These are phyloP conservation scores for Heliconius eleuchia DNA, from an alignment of 1,140 invertebrate genomes.

Conservation along the genomic window DNA sequence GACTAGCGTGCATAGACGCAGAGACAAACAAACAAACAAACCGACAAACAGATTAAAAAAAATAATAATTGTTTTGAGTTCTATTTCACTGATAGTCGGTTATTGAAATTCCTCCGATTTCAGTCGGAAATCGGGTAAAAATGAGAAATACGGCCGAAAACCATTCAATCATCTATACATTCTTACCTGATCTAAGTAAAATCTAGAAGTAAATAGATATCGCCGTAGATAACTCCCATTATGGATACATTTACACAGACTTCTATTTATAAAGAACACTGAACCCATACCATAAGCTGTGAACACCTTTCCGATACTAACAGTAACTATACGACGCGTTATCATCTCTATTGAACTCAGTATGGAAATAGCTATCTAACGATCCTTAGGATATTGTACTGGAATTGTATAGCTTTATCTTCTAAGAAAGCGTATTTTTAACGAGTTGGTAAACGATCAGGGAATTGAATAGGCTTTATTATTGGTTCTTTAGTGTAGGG, in stretches of 20 bases:
- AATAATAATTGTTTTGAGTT: no score
- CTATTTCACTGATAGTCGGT: no score
- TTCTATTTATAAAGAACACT: background rate
- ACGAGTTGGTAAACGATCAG: background rate
- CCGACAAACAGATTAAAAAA: no score
- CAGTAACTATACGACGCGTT: conserved; percentile 1
- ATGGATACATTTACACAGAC: background rate
- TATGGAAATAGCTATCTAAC: conserved; percentile 4
- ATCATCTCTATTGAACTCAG: conserved; percentile 10
- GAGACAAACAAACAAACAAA: no score
- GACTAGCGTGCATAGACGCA: no score
- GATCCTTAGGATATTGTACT: conserved; percentile 3
- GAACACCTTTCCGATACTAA: conserved; percentile 9
- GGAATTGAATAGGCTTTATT: background rate
- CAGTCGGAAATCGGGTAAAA: no score
- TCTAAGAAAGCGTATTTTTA: background rate
- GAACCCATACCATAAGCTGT: background rate
- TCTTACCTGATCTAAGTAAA: background rate
- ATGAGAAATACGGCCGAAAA: background rate
- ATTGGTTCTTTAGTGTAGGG: no score
- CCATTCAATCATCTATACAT: background rate
- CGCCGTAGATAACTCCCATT: background rate
- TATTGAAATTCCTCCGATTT: no score
- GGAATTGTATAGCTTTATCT: background rate
- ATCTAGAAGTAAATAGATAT: background rate